Base-by-base conservation (phyloP, 2,888 invertebrate genomes). In the Caenorhabditis sulstoni region DNA sequence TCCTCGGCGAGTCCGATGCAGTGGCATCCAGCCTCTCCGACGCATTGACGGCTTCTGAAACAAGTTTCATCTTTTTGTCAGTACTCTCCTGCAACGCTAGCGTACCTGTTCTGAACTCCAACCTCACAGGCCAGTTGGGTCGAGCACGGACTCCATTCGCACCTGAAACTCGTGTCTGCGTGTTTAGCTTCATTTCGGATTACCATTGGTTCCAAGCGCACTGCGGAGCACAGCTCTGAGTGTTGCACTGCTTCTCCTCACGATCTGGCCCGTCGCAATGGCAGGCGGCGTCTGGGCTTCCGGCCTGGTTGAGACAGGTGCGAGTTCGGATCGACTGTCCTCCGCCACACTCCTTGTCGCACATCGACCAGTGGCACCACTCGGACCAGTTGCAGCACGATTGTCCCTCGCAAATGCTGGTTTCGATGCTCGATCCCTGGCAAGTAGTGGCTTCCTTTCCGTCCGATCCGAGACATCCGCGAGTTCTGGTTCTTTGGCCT, bases 311-410 rank as follows among this genome's bases (percentile, higher is more conserved):
- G 67, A 82, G 68, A 67, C 87, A 87, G 14, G 83, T 83, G 53
- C 87, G 74, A 9, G 81, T 83, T 12, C 87, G 68, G 41, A 83
- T 74, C 18, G 75, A 71, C 68, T 79, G 73, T 77, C 87, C 87
- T 22, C 85, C 84, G 12, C 87, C 87, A 58, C 87, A 87, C 47
- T 83, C 86, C 68, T 83, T 81, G 67, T 87, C 87, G 52, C 87
- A 87, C 77, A 84, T 85, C 4, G 84, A 83, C 86, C 86, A 87
- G 37, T 79, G 82, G 57, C 86, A 86, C 87, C 87, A 87, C 35
- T 86, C 87, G 0, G 85, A 80, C 87, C 87, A 87, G 53, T 77
- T 67, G 67, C 87, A 87, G 78, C 87, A 87, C 20, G 71, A 76
- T 39, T 74, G 67, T 41, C 86, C 87, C 45, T 87, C 84, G 70